Evolutionary conservation across 2,113 vertebrate genomes (phyloP).

Genomic region (Urocolius indicus): DNA sequence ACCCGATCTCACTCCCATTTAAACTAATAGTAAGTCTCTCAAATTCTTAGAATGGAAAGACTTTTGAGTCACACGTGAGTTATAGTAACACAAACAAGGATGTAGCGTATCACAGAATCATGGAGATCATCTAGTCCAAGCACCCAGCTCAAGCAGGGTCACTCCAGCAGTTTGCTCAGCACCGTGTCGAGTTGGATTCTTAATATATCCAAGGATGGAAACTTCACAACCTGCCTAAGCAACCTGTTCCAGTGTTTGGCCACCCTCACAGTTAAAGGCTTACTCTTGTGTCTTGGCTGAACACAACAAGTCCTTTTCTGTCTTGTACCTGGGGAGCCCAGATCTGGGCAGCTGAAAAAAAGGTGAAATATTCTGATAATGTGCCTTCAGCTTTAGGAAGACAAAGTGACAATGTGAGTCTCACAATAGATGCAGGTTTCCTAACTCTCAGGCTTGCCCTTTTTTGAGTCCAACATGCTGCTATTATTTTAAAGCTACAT

Average conservation of each 20-base stretch:
- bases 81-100: neutral
- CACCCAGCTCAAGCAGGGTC: neutral
- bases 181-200: fast-evolving
- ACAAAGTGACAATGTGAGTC: neutral
- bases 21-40: neutral
- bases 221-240: neutral
- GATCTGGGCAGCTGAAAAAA: neutral
- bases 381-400: neutral
- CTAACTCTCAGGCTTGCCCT: neutral
- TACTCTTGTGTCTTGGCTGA: neutral
- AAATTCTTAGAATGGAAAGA: neutral
- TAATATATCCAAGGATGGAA: neutral
- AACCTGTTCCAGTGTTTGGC: neutral
- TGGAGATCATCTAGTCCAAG: neutral
- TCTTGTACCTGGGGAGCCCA: neutral
- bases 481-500: conserved; percentile 35
- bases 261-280: neutral
- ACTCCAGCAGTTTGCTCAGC: neutral
- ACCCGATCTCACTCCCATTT: neutral
- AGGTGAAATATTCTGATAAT: neutral
- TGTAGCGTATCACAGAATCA: neutral
- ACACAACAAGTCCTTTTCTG: neutral
- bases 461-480: conserved; percentile 15
- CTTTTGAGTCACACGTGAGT: neutral
- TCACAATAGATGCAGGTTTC: neutral